Evolutionary conservation across 2,113 vertebrate genomes (phyloP).

Genomic region (Gnathonemus longibarbis): DNA sequence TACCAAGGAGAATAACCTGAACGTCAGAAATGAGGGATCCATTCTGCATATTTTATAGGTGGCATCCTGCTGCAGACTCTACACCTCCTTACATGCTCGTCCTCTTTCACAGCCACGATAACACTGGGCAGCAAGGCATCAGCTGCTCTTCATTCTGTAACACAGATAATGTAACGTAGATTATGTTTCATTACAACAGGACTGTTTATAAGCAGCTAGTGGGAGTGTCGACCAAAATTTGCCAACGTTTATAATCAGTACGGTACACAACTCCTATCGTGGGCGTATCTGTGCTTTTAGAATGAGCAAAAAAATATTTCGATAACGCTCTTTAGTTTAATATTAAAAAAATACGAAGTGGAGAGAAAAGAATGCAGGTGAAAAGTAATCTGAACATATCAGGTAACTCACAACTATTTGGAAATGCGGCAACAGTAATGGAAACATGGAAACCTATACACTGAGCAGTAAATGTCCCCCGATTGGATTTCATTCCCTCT

Average conservation of each 20-base stretch:
- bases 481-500: not conserved
- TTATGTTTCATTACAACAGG: not conserved
- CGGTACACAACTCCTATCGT: not conserved
- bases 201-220: not conserved
- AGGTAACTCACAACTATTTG: not conserved
- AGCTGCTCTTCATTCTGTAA: not conserved
- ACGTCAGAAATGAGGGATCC: not conserved
- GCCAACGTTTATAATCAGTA: not conserved
- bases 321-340: not conserved
- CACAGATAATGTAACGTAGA: not conserved
- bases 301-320: not conserved
- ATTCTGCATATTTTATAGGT: not conserved
- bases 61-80: not conserved
- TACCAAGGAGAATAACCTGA: not conserved
- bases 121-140: not conserved
- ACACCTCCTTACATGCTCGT: not conserved
- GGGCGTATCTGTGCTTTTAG: not conserved
- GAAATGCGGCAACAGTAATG: not conserved
- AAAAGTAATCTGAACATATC: not conserved
- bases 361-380: not conserved
- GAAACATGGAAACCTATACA: not conserved
- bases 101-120: not conserved
- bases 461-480: not conserved
- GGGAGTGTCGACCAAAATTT: constrained; percentile 6
- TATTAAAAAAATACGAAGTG: not conserved